These are phyloP conservation scores for Laupala kohalensis DNA, from an alignment of 1,140 invertebrate genomes.

Conservation along the genomic window DNA sequence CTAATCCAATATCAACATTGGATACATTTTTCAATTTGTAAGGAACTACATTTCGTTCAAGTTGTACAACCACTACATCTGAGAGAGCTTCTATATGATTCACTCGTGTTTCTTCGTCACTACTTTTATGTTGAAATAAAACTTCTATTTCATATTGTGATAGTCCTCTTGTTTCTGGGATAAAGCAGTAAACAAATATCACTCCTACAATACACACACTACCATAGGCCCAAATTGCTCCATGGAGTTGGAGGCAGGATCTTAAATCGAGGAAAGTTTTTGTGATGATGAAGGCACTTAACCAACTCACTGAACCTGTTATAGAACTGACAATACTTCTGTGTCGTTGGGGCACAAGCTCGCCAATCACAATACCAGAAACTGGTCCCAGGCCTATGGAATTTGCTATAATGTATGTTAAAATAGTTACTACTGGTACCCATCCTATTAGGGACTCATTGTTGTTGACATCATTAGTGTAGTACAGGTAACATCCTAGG, in stretches of 20 bases:
- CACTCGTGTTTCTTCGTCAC: background rate
- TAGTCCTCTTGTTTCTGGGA: slow-evolving; percentile 14
- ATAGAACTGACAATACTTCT: slow-evolving; percentile 12
- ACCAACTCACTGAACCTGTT: slow-evolving; percentile 14
- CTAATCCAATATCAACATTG: too few relatives aligned
- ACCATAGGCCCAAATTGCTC: slow-evolving; percentile 14
- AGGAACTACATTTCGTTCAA: background rate
- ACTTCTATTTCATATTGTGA: slow-evolving; percentile 15
- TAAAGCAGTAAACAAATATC: slow-evolving; percentile 10
- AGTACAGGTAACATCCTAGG: slow-evolving; percentile 12
- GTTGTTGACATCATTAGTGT: slow-evolving; percentile 6
- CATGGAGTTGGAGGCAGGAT: slow-evolving; percentile 6
- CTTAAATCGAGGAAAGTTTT: slow-evolving; percentile 14
- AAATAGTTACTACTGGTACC: slow-evolving; percentile 11
- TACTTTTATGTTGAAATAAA: slow-evolving; percentile 3
- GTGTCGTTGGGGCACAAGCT: slow-evolving; percentile 14
- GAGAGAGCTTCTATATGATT: background rate
- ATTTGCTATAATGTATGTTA: slow-evolving; percentile 14
- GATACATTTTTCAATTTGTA: too few relatives aligned
- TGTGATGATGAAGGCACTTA: slow-evolving; percentile 15
- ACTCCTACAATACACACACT: slow-evolving; percentile 12
- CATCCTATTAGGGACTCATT: background rate
- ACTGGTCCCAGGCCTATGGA: slow-evolving; percentile 13
- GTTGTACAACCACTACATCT: background rate
- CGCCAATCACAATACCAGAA: slow-evolving; percentile 14